Conservation (phyloP, 1,140 invertebrate genomes). For the Andricus grossulariae region DNA sequence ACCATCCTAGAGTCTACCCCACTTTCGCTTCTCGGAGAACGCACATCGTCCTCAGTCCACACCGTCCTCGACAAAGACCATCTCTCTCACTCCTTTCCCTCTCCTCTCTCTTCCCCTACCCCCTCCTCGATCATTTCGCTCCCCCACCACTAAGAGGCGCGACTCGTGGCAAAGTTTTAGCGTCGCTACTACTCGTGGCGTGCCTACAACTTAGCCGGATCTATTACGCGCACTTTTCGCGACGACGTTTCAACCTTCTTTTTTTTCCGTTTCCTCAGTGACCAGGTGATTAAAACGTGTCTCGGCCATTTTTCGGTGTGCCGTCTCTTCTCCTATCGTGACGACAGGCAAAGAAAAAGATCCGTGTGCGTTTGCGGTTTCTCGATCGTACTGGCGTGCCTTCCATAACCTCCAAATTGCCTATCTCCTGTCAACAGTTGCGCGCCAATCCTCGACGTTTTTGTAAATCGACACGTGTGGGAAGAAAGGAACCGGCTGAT, state of each 20-base stretch:
- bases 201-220: conserved; percentile 68
- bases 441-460: conserved; percentile 42
- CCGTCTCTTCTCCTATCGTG: neutral
- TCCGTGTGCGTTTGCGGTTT: conserved; percentile 30
- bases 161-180: conserved; percentile 73
- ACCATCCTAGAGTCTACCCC: conserved; percentile 35
- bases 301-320: neutral
- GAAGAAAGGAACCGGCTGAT: conserved; percentile 38
- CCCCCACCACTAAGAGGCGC: conserved; percentile 48
- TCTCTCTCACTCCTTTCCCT: conserved; percentile 33
- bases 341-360: neutral
- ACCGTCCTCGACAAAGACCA: conserved; percentile 44
- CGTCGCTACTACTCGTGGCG: conserved; percentile 68
- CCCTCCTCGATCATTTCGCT: conserved; percentile 48
- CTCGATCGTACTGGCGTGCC: conserved; percentile 33
- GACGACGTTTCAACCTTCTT: conserved; percentile 38
- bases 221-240: conserved; percentile 67
- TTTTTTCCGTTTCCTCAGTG: conserved; percentile 31
- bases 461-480: conserved; percentile 26
- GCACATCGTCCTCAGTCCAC: conserved; percentile 15
- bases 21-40: conserved; percentile 48
- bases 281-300: neutral
- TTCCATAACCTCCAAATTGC: conserved; percentile 55
- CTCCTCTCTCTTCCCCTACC: conserved; percentile 34
- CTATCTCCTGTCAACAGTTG: conserved; percentile 44